Evolutionary conservation across 2,113 vertebrate genomes (phyloP), one percentile per base, ranked within the genome.

Genomic region (Silurus meridionalis): DNA sequence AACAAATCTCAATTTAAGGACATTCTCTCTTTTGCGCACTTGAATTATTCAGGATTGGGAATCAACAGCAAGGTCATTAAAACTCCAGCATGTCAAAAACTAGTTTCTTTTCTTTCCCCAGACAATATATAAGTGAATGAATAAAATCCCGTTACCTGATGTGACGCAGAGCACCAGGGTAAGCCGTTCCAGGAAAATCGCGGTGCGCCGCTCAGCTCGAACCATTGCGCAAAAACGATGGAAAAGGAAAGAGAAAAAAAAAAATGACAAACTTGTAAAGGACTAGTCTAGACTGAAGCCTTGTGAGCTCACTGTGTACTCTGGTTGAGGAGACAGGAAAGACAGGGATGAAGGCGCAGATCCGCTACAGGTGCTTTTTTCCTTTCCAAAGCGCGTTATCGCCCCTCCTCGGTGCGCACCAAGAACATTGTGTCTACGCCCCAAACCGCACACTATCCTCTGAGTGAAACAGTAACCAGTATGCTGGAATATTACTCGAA

Each of bases 311-410:
- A 37, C 37, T 37, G 25, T 4, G 83, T 10, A 50, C 23, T 64
- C 46, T 23, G 71, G 37, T 71, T 0, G 28, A 53, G 13, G 1
- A n/a, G 14, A 83, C 63, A 52, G 17, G 15, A 83, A 63, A 8
- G 0, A 11, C 23, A 13, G 17, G 58, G 61, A 21, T 72, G 82
- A 83, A 13, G 11, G 50, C 15, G 50, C 79, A 87, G 85, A 85
- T 85, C 89, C 55, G 85, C 84, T 80, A 87, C 87, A 78, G 83
- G 85, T 87, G 87, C 60, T 48, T 87, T 80, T 61, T 37, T 6
- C 63, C 64, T 61, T 37, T 13, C 63, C 64, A 55, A 8, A 58
- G 82, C 25, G 85, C 61, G 52, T 82, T 82, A 77, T 50, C 85
- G 78, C 82, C 58, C 86, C 63, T 79, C 82, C 81, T 79, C 23